Evolutionary conservation across 2,113 vertebrate genomes (phyloP).

Genomic region (Gymnarchus niloticus): DNA sequence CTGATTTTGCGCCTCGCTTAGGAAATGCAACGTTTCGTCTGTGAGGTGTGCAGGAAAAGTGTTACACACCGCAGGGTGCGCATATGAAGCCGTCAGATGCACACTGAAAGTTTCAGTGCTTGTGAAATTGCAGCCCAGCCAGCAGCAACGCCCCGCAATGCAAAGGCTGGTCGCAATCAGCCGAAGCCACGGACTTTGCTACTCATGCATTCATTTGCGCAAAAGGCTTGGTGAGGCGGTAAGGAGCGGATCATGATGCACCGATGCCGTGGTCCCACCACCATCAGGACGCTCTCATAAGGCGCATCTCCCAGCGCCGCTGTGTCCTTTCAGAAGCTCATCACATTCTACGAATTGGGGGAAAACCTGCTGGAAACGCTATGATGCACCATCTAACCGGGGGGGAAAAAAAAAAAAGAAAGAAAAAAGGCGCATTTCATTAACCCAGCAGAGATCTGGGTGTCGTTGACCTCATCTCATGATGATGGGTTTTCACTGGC

Average conservation of each 20-base stretch:
- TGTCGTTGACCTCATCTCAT: constrained; percentile 1
- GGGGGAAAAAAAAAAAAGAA: not conserved
- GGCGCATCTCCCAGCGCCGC: not conserved
- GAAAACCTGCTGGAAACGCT: no score
- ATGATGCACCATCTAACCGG: no score
- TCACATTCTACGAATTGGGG: no score
- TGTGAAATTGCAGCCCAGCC: not conserved
- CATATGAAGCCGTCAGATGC: not conserved
- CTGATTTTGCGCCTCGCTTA: no score
- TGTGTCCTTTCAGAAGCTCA: no score
- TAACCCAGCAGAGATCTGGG: not conserved
- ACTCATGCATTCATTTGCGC: no score
- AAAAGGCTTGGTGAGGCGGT: not conserved
- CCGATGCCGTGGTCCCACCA: not conserved
- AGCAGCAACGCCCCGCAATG: not conserved
- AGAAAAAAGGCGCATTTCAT: not conserved
- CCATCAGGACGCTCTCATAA: not conserved
- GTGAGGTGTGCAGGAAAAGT: not conserved
- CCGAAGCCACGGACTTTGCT: no score
- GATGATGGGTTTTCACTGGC: not conserved
- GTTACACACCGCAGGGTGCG: not conserved
- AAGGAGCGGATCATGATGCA: not conserved
- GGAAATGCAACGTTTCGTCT: not conserved
- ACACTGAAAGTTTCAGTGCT: constrained; percentile 1
- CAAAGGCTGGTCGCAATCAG: not conserved